These are phyloP conservation scores for Drosophila littoralis DNA, from an alignment of 1,140 invertebrate species.

Conservation along the genomic window DNA sequence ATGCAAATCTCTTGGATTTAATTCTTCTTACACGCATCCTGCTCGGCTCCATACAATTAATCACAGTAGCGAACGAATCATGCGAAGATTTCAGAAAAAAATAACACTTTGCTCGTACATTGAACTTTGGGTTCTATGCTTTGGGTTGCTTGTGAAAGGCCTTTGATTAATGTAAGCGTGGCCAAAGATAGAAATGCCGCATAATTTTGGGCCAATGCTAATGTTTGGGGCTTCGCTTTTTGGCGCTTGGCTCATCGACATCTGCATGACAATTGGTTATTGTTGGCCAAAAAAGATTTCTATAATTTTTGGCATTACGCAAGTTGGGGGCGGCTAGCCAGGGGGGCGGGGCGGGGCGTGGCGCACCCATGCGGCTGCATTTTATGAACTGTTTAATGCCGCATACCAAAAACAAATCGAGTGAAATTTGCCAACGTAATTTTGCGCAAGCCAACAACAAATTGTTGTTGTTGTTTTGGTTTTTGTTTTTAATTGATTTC, in stretches of 20 bases:
- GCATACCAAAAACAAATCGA: slow-evolving; percentile 3
- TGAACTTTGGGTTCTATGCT: slow-evolving; percentile 57
- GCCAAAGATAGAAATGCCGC: slow-evolving; percentile 51
- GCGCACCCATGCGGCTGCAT: slow-evolving; percentile 34
- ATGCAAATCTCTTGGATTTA: slow-evolving; percentile 68
- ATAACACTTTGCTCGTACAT: slow-evolving; percentile 35
- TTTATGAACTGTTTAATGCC: slow-evolving; percentile 50
- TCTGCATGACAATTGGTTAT: slow-evolving; percentile 64
- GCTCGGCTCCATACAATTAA: slow-evolving; percentile 61
- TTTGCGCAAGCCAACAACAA: slow-evolving; percentile 66
- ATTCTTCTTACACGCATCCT: slow-evolving; percentile 61
- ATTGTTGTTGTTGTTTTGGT: slow-evolving; percentile 32
- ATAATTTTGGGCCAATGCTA: slow-evolving; percentile 20
- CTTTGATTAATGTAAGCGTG: slow-evolving; percentile 56
- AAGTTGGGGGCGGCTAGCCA: slow-evolving; percentile 29
- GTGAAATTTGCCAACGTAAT: slow-evolving; percentile 81
- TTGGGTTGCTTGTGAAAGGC: slow-evolving; percentile 29
- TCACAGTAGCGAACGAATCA: slow-evolving; percentile 54
- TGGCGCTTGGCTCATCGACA: slow-evolving; percentile 16
- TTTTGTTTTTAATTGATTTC: slow-evolving; percentile 74
- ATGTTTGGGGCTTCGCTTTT: slow-evolving; percentile 7
- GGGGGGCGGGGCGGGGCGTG: slow-evolving; percentile 42
- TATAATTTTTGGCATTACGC: slow-evolving; percentile 55
- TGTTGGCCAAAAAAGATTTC: slow-evolving; percentile 8
- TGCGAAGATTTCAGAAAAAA: not conserved